A percentile compares a stretch with the other conserved stretches of the same genome.
Evolutionary conservation across 2,797 vertebrate species (phyloP).

Genomic region (Vireo griseus): DNA sequence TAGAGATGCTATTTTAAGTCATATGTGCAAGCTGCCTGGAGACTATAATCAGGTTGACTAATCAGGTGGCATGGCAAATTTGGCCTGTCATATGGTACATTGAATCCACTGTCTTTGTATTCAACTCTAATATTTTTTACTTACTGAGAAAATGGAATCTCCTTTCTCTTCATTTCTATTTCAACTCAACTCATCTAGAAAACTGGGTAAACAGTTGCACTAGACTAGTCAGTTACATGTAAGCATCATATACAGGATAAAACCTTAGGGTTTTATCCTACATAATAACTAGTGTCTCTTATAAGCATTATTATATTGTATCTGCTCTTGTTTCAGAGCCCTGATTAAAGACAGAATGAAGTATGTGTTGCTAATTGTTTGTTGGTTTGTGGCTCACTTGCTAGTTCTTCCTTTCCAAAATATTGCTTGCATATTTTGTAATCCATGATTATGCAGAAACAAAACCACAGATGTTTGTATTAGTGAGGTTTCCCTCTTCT

Average conservation of each 20-base stretch:
- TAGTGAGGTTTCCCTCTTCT: conserved; percentile 34
- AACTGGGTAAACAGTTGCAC: background rate
- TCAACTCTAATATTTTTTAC: background rate
- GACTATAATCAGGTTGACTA: background rate
- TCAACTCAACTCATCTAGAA: background rate
- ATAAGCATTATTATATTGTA: background rate
- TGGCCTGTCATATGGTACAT: background rate
- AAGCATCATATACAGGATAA: background rate
- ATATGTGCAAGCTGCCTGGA: background rate
- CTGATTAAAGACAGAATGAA: conserved; percentile 18
- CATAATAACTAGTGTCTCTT: background rate
- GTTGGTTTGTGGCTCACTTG: conserved; percentile 12
- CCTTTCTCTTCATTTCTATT: background rate
- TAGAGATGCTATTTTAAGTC: conserved; percentile 8
- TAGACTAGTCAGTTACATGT: background rate
- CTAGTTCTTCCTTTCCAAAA: conserved; percentile 26
- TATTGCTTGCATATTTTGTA: conserved; percentile 31
- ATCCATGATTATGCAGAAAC: conserved; percentile 26
- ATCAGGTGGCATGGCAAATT: conserved; percentile 16
- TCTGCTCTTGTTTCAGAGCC: background rate
- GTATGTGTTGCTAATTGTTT: conserved; percentile 3
- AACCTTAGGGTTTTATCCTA: background rate
- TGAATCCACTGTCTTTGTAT: background rate
- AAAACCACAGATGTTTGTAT: conserved; percentile 41
- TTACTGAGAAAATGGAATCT: background rate